phyloP scores from a whole-genome alignment of 2,797 vertebrate species.

The Acomys russatus region DNA sequence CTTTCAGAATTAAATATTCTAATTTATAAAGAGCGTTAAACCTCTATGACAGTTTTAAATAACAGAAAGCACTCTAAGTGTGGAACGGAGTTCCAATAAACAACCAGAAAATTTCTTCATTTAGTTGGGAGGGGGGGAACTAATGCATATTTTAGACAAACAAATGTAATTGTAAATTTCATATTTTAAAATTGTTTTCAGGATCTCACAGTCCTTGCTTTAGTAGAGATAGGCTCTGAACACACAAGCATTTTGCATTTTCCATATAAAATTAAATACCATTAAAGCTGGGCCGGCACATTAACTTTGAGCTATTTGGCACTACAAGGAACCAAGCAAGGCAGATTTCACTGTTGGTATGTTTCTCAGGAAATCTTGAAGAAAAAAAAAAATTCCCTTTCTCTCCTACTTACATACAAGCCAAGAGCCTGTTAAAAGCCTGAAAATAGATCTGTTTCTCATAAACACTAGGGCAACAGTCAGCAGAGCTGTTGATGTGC shows the following conservation, averaged over 20 bases:
- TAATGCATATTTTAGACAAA: slow-evolving; percentile 38
- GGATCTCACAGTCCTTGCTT: neutral
- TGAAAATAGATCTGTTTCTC: slow-evolving; percentile 87
- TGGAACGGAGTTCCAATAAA: slow-evolving; percentile 41
- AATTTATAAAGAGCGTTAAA: slow-evolving; percentile 86
- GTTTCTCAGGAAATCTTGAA: slow-evolving; percentile 83
- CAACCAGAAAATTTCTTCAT: slow-evolving; percentile 19
- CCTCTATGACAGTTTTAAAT: slow-evolving; percentile 64
- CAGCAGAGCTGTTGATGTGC: slow-evolving; percentile 78
- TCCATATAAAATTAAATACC: slow-evolving; percentile 27
- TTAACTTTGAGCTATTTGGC: slow-evolving; percentile 26
- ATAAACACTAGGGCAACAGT: slow-evolving; percentile 84
- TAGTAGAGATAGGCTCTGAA: neutral
- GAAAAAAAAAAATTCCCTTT: slow-evolving; percentile 68
- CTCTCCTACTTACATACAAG: slow-evolving; percentile 83
- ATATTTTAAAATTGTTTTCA: neutral
- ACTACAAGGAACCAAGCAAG: slow-evolving; percentile 31
- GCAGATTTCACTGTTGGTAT: slow-evolving; percentile 69
- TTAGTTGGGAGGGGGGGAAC: slow-evolving; percentile 39
- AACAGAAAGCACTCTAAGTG: slow-evolving; percentile 44
- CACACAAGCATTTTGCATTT: slow-evolving; percentile 40
- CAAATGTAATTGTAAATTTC: slow-evolving; percentile 32
- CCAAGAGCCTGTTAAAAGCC: slow-evolving; percentile 87
- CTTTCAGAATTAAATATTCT: slow-evolving; percentile 85
- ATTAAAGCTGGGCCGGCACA: neutral